Conservation (phyloP, 2,113 vertebrate genomes). For the Capreolus pygargus region DNA sequence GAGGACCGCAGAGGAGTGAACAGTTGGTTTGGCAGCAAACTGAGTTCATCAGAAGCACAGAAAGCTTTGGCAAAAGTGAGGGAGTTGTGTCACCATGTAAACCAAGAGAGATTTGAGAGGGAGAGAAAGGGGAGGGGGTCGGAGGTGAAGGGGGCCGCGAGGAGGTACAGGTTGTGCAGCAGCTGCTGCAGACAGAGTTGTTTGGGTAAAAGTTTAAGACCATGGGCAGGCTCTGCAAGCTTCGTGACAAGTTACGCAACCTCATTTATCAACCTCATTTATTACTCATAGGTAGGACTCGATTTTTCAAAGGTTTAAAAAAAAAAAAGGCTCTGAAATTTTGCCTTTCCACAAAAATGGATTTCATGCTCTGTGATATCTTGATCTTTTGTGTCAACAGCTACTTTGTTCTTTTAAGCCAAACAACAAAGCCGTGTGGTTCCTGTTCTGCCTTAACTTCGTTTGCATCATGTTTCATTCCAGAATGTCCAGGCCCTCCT, state of each 20-base stretch:
- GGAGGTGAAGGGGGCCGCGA: background rate
- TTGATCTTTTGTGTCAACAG: background rate
- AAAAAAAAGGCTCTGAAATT: background rate
- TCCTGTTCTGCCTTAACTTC: background rate
- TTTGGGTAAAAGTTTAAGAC: background rate
- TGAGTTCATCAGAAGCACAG: background rate
- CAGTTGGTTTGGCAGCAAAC: background rate
- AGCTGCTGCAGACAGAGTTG: background rate
- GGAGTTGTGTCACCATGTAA: rapidly evolving
- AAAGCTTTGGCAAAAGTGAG: background rate
- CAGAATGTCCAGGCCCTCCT: constrained; percentile 79
- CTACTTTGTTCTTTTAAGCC: background rate
- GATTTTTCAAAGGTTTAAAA: background rate
- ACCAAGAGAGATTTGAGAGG: background rate
- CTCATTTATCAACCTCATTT: background rate
- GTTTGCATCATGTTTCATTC: background rate
- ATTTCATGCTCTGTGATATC: background rate
- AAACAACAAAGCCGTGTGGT: background rate
- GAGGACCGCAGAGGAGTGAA: background rate
- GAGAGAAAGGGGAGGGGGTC: too few species aligned
- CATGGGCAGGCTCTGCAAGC: background rate
- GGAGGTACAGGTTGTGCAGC: background rate
- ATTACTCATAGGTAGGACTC: background rate
- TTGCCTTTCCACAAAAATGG: background rate
- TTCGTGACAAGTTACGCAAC: too few species aligned